Conservation (phyloP, 2,888 invertebrate species). For the Epicampocera succincta region DNA sequence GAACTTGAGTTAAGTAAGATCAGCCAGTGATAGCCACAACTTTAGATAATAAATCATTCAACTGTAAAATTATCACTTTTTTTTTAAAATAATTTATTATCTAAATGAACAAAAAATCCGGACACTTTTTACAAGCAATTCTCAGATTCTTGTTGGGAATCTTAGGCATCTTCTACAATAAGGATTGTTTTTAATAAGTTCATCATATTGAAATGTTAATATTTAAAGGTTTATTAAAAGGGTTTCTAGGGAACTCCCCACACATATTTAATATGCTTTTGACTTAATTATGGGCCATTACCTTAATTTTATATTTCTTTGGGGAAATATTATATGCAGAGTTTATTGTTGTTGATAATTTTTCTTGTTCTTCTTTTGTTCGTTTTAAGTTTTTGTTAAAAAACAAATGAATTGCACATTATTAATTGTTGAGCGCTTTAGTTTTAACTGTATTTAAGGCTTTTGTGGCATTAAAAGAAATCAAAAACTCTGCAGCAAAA, state of each 20-base stretch:
- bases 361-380: neutral
- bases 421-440: conserved; percentile 64
- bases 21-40: too few relatives aligned
- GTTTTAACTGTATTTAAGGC: conserved; percentile 67
- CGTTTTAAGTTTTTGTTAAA: conserved; percentile 21
- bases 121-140: neutral
- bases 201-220: too few relatives aligned
- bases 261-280: neutral
- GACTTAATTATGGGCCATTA: conserved; percentile 25
- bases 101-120: too few relatives aligned
- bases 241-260: neutral
- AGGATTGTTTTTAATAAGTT: neutral
- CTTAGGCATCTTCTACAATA: too few relatives aligned
- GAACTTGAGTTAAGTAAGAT: too few relatives aligned
- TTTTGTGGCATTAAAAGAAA: conserved; percentile 37
- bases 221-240: too few relatives aligned
- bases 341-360: neutral
- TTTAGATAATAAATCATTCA: too few relatives aligned
- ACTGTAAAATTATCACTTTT: too few relatives aligned
- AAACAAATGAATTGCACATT: conserved; percentile 52
- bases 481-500: conserved; percentile 28
- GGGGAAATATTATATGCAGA: conserved; percentile 46
- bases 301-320: conserved; percentile 27
- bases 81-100: too few relatives aligned
- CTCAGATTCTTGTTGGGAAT: too few relatives aligned